A percentile compares a stretch with the other conserved stretches of the same genome.
Conservation (phyloP, 2,888 invertebrate species). For the Andrena dorsata region DNA sequence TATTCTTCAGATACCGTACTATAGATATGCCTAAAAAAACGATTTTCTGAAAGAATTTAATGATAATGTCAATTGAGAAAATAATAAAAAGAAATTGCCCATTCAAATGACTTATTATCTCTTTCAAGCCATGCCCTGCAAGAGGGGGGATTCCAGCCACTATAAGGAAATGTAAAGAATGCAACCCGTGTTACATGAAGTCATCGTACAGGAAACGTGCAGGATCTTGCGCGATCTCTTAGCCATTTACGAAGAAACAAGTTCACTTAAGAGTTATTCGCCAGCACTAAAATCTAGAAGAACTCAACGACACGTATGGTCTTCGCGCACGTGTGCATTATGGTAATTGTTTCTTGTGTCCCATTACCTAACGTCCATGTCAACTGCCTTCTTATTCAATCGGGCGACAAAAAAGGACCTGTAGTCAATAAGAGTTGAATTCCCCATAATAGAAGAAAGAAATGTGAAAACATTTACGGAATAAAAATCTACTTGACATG, state of each 20-base stretch:
- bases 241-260: constrained; percentile 20
- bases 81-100: neutral
- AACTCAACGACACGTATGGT: constrained; percentile 6
- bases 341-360: neutral
- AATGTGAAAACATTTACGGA: too few species aligned
- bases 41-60: too few species aligned
- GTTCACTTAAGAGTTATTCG: constrained; percentile 24
- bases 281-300: constrained; percentile 19
- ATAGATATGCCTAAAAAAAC: too few species aligned
- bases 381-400: too few species aligned
- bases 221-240: constrained; percentile 24
- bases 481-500: too few species aligned
- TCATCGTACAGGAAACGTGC: constrained; percentile 28
- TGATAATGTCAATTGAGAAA: too few species aligned
- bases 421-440: too few species aligned
- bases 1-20: neutral
- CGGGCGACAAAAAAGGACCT: too few species aligned
- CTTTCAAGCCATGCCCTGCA: neutral
- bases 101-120: neutral
- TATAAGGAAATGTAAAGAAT: constrained; percentile 15
- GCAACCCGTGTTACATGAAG: constrained; percentile 27
- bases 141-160: neutral
- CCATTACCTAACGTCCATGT: neutral
- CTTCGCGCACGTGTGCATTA: constrained; percentile 8
- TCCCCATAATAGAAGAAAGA: too few species aligned